Evolutionary conservation across 2,797 vertebrate species (phyloP).

Genomic region (Paguma larvata): DNA sequence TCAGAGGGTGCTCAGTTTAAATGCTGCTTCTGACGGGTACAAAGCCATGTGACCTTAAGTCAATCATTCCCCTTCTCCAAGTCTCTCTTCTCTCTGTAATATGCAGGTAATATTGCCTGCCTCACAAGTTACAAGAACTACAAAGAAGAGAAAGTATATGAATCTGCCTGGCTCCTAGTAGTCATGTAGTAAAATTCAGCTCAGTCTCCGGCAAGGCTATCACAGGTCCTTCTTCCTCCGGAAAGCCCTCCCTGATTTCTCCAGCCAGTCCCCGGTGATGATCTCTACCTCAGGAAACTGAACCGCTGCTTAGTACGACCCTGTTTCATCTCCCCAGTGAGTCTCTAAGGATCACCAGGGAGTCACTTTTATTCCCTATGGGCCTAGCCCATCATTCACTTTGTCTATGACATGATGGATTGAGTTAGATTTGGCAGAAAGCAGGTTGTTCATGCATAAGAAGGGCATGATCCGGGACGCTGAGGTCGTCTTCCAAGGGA

Average conservation of each 20-base stretch:
- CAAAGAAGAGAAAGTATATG: neutral
- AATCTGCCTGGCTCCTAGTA: neutral
- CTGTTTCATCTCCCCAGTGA: neutral
- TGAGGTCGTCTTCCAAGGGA: neutral
- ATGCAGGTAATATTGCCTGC: neutral
- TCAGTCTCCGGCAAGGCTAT: neutral
- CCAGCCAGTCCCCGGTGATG: neutral
- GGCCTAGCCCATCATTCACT: neutral
- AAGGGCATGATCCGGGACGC: neutral
- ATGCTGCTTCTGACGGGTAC: neutral
- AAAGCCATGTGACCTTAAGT: neutral
- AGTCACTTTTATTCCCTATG: neutral
- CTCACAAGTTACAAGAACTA: neutral
- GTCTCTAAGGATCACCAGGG: neutral
- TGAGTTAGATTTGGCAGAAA: neutral
- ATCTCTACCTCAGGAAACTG: neutral
- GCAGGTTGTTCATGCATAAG: neutral
- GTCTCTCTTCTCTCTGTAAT: neutral
- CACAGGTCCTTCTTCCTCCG: neutral
- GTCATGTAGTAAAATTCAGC: neutral
- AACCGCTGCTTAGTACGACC: neutral
- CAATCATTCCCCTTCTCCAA: neutral
- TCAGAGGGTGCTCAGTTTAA: neutral
- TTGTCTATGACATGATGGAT: neutral
- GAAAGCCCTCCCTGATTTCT: slow-evolving; percentile 58